These are phyloP conservation scores for Pseudococcus longispinus DNA, from an alignment of 2,888 invertebrate species.

Conservation along the genomic window DNA sequence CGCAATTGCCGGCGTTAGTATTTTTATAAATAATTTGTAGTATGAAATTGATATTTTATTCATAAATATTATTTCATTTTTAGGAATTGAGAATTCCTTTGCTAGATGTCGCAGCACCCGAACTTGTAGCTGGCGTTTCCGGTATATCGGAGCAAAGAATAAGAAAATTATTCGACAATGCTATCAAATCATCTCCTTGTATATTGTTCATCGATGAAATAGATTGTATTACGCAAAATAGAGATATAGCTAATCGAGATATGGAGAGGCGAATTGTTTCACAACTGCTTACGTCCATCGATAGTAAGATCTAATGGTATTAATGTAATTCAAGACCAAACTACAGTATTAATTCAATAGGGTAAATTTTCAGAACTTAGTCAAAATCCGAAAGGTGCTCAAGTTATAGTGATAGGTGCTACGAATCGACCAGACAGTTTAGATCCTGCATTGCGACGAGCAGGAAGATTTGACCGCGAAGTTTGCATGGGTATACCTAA, in stretches of 20 bases:
- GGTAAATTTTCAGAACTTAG: constrained; percentile 64
- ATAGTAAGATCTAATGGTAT: constrained; percentile 67
- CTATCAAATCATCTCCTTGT: constrained; percentile 76
- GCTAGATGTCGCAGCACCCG: constrained; percentile 87
- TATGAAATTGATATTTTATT: not conserved
- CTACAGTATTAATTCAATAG: not conserved
- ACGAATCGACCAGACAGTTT: constrained; percentile 92
- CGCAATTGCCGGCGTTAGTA: constrained; percentile 79
- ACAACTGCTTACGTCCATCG: constrained; percentile 87
- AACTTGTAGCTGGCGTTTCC: constrained; percentile 91
- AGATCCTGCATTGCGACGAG: constrained; percentile 89
- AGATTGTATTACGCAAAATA: constrained; percentile 91
- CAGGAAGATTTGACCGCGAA: constrained; percentile 93
- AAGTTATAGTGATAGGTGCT: constrained; percentile 89
- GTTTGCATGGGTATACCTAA: constrained; percentile 93
- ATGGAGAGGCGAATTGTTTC: constrained; percentile 97
- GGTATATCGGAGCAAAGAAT: constrained; percentile 96
- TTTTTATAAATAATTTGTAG: not conserved
- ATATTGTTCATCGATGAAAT: constrained; percentile 96
- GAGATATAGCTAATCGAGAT: constrained; percentile 88
- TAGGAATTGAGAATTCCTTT: constrained; percentile 84
- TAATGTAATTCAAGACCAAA: not conserved
- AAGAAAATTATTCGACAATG: constrained; percentile 87
- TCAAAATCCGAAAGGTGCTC: constrained; percentile 67
- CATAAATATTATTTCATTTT: not conserved